Conservation (phyloP, 1,140 invertebrate genomes). For the Scaptomyza hsui region DNA sequence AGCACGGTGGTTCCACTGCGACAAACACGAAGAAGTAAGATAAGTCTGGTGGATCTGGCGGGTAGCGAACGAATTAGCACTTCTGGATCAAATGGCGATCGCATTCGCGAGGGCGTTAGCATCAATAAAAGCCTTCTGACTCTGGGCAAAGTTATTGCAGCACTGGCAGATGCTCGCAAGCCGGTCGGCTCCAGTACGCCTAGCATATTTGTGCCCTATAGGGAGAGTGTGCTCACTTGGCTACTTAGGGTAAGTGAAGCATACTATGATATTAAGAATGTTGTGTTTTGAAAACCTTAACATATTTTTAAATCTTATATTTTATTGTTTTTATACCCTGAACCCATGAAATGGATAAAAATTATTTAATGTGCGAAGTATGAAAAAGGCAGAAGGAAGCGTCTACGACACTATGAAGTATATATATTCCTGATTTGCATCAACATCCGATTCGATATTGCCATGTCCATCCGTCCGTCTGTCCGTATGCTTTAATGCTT, state of each 20-base stretch:
- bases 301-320: no score
- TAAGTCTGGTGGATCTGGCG: slow-evolving; percentile 94
- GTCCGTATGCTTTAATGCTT: no score
- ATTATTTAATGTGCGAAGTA: no score
- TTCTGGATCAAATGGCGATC: slow-evolving; percentile 88
- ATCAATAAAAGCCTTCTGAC: slow-evolving; percentile 88
- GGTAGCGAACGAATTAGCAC: slow-evolving; percentile 92
- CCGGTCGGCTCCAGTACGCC: slow-evolving; percentile 79
- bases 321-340: no score
- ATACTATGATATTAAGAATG: no score
- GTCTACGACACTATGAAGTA: no score
- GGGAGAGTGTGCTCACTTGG: slow-evolving; percentile 96
- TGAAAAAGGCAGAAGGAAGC: no score
- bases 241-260: slow-evolving; percentile 86
- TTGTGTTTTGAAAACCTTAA: no score
- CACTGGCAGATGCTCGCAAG: slow-evolving; percentile 85
- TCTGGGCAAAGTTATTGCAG: slow-evolving; percentile 91
- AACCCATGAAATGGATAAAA: no score
- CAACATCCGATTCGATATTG: no score
- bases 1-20: slow-evolving; percentile 45
- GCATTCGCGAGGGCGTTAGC: slow-evolving; percentile 90
- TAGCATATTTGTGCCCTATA: slow-evolving; percentile 91
- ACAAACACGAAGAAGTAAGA: slow-evolving; percentile 87
- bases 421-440: no score
- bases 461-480: no score